Conservation (phyloP, 2,888 invertebrate genomes). For the Idaea biselata region DNA sequence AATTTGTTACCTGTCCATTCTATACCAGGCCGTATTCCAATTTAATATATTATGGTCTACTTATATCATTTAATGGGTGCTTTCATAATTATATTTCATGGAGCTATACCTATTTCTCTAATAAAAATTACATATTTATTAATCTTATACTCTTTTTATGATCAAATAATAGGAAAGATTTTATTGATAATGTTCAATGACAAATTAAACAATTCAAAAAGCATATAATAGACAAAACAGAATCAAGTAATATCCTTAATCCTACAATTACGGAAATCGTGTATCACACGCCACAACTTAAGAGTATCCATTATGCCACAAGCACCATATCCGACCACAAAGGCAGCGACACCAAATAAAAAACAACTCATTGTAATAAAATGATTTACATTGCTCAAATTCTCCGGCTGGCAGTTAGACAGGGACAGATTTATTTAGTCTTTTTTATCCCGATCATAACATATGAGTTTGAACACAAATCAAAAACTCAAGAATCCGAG, state of each 20-base stretch:
- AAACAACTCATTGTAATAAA: slow-evolving; percentile 72
- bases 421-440: slow-evolving; percentile 71
- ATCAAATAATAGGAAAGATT: no score
- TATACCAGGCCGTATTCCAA: not conserved
- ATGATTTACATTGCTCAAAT: slow-evolving; percentile 78
- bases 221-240: slow-evolving; percentile 7
- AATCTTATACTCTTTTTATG: no score
- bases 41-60: not conserved
- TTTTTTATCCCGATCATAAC: slow-evolving; percentile 74
- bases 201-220: not conserved
- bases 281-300: slow-evolving; percentile 24
- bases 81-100: not conserved
- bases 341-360: slow-evolving; percentile 63
- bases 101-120: no score
- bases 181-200: no score
- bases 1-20: slow-evolving; percentile 21
- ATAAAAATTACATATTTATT: no score
- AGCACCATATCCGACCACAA: slow-evolving; percentile 58
- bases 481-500: slow-evolving; percentile 45
- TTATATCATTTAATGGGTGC: not conserved
- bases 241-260: slow-evolving; percentile 13
- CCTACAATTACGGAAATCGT: slow-evolving; percentile 23
- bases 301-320: slow-evolving; percentile 50
- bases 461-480: slow-evolving; percentile 70
- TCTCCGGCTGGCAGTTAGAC: slow-evolving; percentile 64